phyloP scores from a whole-genome alignment of 2,888 invertebrate genomes.

The Plebejus anna region DNA sequence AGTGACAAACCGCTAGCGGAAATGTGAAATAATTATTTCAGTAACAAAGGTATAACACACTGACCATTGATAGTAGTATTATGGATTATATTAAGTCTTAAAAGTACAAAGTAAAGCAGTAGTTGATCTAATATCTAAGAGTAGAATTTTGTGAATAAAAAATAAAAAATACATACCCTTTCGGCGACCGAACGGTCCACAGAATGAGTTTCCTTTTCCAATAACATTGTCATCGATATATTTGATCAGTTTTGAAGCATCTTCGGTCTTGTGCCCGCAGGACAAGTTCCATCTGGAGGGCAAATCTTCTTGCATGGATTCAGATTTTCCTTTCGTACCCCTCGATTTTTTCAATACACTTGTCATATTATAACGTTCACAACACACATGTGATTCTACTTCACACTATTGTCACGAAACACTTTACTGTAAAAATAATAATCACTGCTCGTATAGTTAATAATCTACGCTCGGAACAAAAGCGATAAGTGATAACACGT shows the following conservation, averaged over 20 bases:
- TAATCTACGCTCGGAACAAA: neutral
- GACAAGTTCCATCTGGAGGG: constrained; percentile 66
- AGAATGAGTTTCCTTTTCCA: constrained; percentile 88
- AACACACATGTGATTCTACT: constrained; percentile 46
- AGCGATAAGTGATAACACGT: neutral
- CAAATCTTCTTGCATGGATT: constrained; percentile 76
- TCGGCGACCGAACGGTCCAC: constrained; percentile 90
- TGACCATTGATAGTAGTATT: neutral
- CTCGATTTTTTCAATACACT: constrained; percentile 76
- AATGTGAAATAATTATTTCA: neutral
- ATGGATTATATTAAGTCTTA: too few species aligned
- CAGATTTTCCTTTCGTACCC: constrained; percentile 74
- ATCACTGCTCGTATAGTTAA: constrained; percentile 36
- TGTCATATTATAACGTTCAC: constrained; percentile 69
- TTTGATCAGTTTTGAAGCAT: constrained; percentile 84
- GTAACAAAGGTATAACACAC: neutral
- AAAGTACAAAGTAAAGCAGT: neutral
- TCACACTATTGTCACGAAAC: constrained; percentile 36
- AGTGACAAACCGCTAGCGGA: neutral
- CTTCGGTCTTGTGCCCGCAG: constrained; percentile 80
- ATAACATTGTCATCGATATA: constrained; percentile 90
- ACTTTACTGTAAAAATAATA: constrained; percentile 32
- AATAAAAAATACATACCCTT: constrained; percentile 79
- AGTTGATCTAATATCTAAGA: neutral
- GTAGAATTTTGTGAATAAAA: neutral